Evolutionary conservation across 2,888 invertebrate species (phyloP), one percentile per base, ranked within the genome.

Genomic region (Mongoloraphidia duomilia): DNA sequence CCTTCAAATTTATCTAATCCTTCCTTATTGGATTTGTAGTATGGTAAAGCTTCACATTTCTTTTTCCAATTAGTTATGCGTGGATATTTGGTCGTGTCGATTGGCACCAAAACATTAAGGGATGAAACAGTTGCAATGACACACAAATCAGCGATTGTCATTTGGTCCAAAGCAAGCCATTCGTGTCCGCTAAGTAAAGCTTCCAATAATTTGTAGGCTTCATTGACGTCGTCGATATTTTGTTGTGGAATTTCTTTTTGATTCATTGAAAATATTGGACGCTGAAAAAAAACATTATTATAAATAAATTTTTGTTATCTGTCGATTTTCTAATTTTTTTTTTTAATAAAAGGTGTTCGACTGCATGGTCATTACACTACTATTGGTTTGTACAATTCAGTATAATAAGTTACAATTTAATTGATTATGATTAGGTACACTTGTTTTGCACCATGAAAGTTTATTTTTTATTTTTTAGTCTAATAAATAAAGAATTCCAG

Each of bases 81-180:
- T 0, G 62, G 61, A 55, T 58, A 61, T 60, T 59, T 64, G 5
- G 56, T 55, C 11, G 47, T 53, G 44, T 68, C 62, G 9, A 68
- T 49, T 14, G 66, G 62, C 2, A 63, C 50, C 11, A 68, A 50
- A 39, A 61, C 56, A n/a, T 58, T 54, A 8, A 65, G 50, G 4
- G 61, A 59, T 1, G 65, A 59, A 2, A 67, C 54, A 0, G 63
- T 61, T 9, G 70, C 59, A 9, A 68, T 64, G 34, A 70, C 61
- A 11, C 68, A 65, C 41, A 75, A 61, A 57, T 77, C 78, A 9
- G 76, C 77, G 45, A 77, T 63, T 6, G 77, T 75, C 44, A 74
- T 57, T 13, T 64, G 57, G 42, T 74, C 65, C 1, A 71, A 72
- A 26, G 75, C 74, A 43, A 75, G 60, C 62, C 70, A 79, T 36